phyloP scores from a whole-genome alignment of 1,140 invertebrate species.

The Dreissena rostriformis region DNA sequence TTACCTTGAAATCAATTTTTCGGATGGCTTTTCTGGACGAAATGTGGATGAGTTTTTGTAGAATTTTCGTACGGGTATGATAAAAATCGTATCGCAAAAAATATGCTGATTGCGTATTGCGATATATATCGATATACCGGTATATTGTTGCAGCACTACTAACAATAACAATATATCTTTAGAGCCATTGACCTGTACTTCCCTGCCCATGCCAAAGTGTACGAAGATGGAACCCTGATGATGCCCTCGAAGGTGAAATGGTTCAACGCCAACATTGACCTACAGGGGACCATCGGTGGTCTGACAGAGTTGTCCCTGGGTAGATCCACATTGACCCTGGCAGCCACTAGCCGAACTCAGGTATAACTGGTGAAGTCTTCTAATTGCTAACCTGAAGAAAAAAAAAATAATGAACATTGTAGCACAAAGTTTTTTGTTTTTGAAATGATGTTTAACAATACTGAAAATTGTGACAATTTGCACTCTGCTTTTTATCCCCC shows the following conservation, averaged over 20 bases:
- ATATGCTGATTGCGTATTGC: no score
- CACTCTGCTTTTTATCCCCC: no score
- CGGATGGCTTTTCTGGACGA: no score
- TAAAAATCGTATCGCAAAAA: no score
- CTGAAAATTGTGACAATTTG: no score
- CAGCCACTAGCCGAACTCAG: conserved; percentile 37
- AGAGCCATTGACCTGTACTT: conserved; percentile 61
- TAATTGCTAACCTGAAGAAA: not conserved
- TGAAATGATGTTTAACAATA: no score
- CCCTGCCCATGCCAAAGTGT: conserved; percentile 65
- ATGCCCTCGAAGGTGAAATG: conserved; percentile 65
- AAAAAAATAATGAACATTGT: not conserved
- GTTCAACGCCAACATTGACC: conserved; percentile 55
- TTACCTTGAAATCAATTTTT: no score
- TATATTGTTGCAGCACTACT: no score
- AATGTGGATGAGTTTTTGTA: no score
- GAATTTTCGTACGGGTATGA: no score
- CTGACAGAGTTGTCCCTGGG: conserved; percentile 59
- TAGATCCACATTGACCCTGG: conserved; percentile 48
- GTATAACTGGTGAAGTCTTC: conserved; percentile 18
- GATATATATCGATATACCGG: no score
- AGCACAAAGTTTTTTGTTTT: not conserved
- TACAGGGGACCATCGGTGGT: conserved; percentile 66
- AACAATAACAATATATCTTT: not conserved
- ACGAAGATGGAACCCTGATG: conserved; percentile 59